phyloP scores from a whole-genome alignment of 2,797 vertebrate species.

The Scomberomorus guttatus region DNA sequence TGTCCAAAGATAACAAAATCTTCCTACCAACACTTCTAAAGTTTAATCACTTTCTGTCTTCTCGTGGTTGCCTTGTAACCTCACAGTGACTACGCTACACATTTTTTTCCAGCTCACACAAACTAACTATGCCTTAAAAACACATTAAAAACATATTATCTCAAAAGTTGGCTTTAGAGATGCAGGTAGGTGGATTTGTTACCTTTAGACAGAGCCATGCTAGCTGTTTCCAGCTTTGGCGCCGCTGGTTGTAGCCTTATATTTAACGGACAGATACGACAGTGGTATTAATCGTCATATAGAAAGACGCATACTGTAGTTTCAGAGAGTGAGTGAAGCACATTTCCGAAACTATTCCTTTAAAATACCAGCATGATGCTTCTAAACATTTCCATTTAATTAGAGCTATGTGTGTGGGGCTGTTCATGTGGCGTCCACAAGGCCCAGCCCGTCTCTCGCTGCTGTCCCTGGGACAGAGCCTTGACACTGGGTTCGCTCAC shows the following conservation, averaged over 20 bases:
- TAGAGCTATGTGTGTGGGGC: conserved; percentile 22
- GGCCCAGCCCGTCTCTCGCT: conserved; percentile 46
- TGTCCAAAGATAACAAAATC: no score
- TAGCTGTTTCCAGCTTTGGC: background rate
- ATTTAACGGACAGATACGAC: no score
- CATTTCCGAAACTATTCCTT: background rate
- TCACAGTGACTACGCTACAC: no score
- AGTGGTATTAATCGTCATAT: background rate
- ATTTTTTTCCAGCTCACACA: no score
- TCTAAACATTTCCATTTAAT: conserved; percentile 26
- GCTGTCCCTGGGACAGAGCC: conserved; percentile 37
- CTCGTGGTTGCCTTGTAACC: no score
- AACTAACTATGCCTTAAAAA: no score
- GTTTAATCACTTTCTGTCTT: no score
- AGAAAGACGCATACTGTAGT: background rate
- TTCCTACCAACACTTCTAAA: no score
- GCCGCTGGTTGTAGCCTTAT: no score
- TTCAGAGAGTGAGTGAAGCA: background rate
- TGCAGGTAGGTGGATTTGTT: background rate
- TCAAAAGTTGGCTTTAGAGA: background rate
- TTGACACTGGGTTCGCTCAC: conserved; percentile 44
- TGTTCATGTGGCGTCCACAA: conserved; percentile 62
- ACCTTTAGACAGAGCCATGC: background rate
- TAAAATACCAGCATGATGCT: conserved; percentile 4
- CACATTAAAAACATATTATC: no score